Base-by-base conservation (phyloP, 1,140 invertebrate genomes). In the Pomacea maculata region DNA sequence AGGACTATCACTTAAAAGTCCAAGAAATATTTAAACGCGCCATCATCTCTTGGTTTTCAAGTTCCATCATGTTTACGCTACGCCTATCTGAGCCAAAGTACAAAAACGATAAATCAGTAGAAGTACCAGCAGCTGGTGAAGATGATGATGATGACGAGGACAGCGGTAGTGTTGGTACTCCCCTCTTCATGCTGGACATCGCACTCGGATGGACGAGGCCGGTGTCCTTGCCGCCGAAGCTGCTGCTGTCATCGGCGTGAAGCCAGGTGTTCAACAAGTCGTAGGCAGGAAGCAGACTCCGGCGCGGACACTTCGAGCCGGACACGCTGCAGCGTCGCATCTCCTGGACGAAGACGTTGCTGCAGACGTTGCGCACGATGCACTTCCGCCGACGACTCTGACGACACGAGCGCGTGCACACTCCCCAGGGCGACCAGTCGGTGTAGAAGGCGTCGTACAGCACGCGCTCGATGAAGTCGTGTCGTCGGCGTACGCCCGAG, bases 281-380 rank as follows among this genome's bases (percentile, higher is more conserved):
- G 21, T 15, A 25, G 14, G 34, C n/a, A 1, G n/a, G 67, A 1
- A 70, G n/a, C 67, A 70, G n/a, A 1, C n/a, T 45, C 12, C 81
- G 64, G 79, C 81, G 85, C 77, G 83, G 80, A 71, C 86, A 88
- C 52, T 70, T 29, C 0, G 72, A 78, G 9, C 84, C 80, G 1
- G 79, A 64, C 14, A 79, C 77, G 11, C 79, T 78, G 68, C 96
- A 98, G 85, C 95, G 96, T 11, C 96, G 95, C 7, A 94, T 95
- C 89, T 98, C 94, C 82, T 94, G 93, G 82, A 97, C 93, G 72
- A 95, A 93, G 87, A 95, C 94, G 64, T 93, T 93, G 1, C 94
- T 94, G 87, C 97, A 98, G 55, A 89, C 81, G 29, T 83, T 63
- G 12, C 78, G 80, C n/a, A 94, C 94, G 85, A 93, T 94, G 88